Conservation (phyloP, 2,888 invertebrate genomes). For the Cataglyphis altisquamis region DNA sequence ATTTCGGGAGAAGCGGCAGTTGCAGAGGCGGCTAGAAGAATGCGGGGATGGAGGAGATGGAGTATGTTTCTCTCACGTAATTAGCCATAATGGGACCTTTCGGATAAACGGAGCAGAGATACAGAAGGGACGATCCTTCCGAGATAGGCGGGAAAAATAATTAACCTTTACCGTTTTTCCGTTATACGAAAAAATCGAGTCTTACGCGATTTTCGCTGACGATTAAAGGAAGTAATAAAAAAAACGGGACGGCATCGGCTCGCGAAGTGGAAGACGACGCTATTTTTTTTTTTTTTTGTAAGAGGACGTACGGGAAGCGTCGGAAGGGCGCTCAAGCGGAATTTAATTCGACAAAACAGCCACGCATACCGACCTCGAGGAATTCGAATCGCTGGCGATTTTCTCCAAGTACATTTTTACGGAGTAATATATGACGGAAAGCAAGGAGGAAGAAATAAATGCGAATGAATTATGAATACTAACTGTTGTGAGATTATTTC, state of each 20-base stretch:
- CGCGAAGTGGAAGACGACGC: slow-evolving; percentile 17
- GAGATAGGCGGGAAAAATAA: slow-evolving; percentile 63
- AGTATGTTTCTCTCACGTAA: slow-evolving; percentile 72
- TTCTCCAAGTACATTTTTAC: slow-evolving; percentile 51
- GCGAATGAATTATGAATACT: slow-evolving; percentile 44
- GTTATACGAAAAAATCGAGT: slow-evolving; percentile 19
- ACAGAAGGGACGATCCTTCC: slow-evolving; percentile 40
- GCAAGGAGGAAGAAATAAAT: slow-evolving; percentile 19
- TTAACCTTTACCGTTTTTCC: slow-evolving; percentile 63
- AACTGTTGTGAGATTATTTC: slow-evolving; percentile 44
- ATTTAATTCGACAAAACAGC: slow-evolving; percentile 58
- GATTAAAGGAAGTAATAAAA: slow-evolving; percentile 41
- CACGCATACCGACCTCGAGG: slow-evolving; percentile 47
- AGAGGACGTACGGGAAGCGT: slow-evolving; percentile 17
- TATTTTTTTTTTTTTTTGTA: background rate
- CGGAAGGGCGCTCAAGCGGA: slow-evolving; percentile 42
- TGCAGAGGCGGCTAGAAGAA: background rate
- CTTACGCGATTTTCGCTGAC: slow-evolving; percentile 27
- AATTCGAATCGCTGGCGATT: slow-evolving; percentile 46
- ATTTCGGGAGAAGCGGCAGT: slow-evolving; percentile 27
- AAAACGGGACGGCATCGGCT: slow-evolving; percentile 26
- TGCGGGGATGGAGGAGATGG: slow-evolving; percentile 4
- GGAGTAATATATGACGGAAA: slow-evolving; percentile 42
- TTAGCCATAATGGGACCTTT: slow-evolving; percentile 64
- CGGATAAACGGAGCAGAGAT: slow-evolving; percentile 57